Conservation (phyloP, 2,797 vertebrate genomes). For the Alauda arvensis region DNA sequence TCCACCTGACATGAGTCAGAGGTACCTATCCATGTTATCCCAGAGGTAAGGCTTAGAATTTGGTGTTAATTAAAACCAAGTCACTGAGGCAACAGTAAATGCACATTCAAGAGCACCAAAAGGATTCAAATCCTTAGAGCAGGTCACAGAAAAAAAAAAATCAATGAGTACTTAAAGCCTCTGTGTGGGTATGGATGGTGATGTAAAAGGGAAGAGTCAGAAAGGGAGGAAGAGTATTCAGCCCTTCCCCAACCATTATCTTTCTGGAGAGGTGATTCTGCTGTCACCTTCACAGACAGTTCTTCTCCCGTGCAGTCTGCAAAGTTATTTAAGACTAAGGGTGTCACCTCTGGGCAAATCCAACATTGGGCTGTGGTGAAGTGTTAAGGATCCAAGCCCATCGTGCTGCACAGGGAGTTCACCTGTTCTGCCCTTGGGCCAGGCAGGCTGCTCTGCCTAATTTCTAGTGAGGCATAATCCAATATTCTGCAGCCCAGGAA, state of each 20-base stretch:
- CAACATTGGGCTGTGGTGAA: rapidly evolving
- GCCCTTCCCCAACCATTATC: background rate
- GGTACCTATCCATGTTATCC: background rate
- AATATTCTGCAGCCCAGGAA: background rate
- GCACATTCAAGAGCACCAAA: background rate
- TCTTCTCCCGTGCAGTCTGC: background rate
- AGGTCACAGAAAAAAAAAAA: background rate
- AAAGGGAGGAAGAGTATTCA: background rate
- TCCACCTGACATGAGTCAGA: background rate
- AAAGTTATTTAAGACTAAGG: no score
- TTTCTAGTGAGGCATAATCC: background rate
- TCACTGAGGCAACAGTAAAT: background rate
- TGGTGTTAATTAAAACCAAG: background rate
- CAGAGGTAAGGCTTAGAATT: background rate
- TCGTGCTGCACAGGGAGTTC: no score
- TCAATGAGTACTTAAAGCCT: background rate
- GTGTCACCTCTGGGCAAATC: background rate
- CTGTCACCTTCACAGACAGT: background rate
- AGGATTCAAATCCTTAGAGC: background rate
- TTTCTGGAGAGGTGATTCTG: background rate
- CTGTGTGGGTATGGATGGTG: no score
- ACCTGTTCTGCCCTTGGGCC: no score
- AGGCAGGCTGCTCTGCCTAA: background rate
- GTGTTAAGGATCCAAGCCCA: background rate
- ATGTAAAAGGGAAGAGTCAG: background rate